Conservation (phyloP, 2,888 invertebrate genomes). For the Pyralis farinalis region DNA sequence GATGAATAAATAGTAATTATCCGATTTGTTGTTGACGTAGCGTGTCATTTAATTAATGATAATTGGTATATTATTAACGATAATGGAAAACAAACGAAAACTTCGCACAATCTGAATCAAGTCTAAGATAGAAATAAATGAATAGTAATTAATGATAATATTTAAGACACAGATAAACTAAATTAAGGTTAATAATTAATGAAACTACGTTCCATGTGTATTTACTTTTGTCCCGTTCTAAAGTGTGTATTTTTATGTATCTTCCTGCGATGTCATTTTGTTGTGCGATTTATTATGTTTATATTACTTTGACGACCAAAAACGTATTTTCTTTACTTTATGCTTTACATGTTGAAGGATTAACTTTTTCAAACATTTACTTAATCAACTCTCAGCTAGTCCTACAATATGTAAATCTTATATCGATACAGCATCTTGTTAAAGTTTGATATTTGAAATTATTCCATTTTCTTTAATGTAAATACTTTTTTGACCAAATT, state of each 20-base stretch:
- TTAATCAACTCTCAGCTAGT: neutral
- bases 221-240: conserved; percentile 15
- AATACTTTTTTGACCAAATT: conserved; percentile 61
- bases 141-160: conserved; percentile 45
- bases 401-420: neutral
- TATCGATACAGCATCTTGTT: conserved; percentile 17
- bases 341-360: neutral
- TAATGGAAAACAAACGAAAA: conserved; percentile 58
- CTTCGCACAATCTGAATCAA: conserved; percentile 76
- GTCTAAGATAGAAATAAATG: conserved; percentile 67
- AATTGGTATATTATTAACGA: conserved; percentile 42
- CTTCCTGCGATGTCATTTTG: neutral
- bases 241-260: neutral
- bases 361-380: neutral
- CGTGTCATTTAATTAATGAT: conserved; percentile 59
- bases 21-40: conserved; percentile 62
- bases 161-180: conserved; percentile 44
- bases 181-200: conserved; percentile 35
- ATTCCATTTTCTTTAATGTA: conserved; percentile 51
- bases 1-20: conserved; percentile 33
- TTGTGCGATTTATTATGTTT: neutral
- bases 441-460: conserved; percentile 29
- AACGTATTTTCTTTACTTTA: neutral
- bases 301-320: neutral
- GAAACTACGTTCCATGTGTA: conserved; percentile 27